Percentiles rank a stretch among this genome's conserved stretches.
Evolutionary conservation across 2,113 vertebrate genomes (phyloP).

Genomic region (Galeopterus variegatus): DNA sequence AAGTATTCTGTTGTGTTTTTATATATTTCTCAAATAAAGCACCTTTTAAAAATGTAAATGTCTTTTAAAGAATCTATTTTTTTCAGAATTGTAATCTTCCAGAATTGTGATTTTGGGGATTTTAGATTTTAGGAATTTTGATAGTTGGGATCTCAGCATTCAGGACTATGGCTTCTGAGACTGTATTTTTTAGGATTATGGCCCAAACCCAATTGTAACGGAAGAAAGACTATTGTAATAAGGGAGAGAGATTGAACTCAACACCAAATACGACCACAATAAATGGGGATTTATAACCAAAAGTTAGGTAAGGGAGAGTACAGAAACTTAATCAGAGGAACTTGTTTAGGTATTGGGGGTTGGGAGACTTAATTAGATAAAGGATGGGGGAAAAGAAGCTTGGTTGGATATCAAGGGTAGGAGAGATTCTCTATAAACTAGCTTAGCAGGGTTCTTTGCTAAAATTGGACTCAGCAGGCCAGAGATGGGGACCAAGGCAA

Average conservation of each 20-base stretch:
- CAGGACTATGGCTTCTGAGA: too few species aligned
- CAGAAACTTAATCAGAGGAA: not conserved
- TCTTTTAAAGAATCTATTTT: too few species aligned
- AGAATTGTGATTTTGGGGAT: too few species aligned
- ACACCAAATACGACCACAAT: accelerated
- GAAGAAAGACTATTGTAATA: not conserved
- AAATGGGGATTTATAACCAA: not conserved
- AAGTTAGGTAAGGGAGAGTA: not conserved
- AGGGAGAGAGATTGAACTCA: not conserved
- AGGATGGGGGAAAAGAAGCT: not conserved
- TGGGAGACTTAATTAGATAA: not conserved
- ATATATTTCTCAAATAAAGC: too few species aligned
- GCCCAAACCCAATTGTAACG: too few species aligned
- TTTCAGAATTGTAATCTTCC: too few species aligned
- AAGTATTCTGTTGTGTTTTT: too few species aligned
- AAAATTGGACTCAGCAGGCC: not conserved
- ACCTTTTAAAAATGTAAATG: too few species aligned
- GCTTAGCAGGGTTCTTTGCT: not conserved
- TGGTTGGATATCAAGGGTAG: not conserved
- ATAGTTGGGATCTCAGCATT: too few species aligned
- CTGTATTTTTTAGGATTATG: too few species aligned
- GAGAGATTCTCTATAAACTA: not conserved
- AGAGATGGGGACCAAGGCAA: not conserved
- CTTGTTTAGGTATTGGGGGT: not conserved
- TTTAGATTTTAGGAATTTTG: too few species aligned